phyloP scores from a whole-genome alignment of 2,888 invertebrate genomes.

The Pristionchus japonicus region DNA sequence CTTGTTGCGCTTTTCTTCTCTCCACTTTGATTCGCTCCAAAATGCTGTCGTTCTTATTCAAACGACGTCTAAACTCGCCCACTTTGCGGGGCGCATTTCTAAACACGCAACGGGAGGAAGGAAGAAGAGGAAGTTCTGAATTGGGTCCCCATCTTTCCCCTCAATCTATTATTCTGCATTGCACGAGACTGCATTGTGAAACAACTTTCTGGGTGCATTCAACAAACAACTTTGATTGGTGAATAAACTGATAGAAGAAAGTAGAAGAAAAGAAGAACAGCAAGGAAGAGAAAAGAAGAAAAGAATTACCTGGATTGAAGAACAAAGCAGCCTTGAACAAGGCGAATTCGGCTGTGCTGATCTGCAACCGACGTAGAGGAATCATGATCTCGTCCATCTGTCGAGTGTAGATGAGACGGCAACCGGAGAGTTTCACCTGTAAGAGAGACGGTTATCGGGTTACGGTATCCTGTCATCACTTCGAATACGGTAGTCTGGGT shows the following conservation, averaged over 20 bases:
- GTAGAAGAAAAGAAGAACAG: neutral
- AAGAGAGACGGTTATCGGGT: neutral
- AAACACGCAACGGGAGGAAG: neutral
- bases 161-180: too few relatives aligned
- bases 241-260: neutral
- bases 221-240: neutral
- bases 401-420: constrained; percentile 72
- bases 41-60: neutral
- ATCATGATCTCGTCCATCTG: constrained; percentile 75
- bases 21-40: neutral
- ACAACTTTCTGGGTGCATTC: neutral
- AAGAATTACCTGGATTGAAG: constrained; percentile 70
- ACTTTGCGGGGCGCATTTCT: constrained; percentile 12
- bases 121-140: neutral
- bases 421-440: constrained; percentile 72
- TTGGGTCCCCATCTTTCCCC: too few relatives aligned
- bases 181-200: too few relatives aligned
- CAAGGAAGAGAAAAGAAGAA: neutral
- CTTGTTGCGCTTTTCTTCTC: neutral
- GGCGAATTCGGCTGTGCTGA: constrained; percentile 70
- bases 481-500: too few relatives aligned
- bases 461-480: too few relatives aligned
- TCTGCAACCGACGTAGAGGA: constrained; percentile 66
- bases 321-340: constrained; percentile 73
- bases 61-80: constrained; percentile 23